phyloP scores from a whole-genome alignment of 2,113 vertebrate genomes.

The Mystacornis crossleyi region DNA sequence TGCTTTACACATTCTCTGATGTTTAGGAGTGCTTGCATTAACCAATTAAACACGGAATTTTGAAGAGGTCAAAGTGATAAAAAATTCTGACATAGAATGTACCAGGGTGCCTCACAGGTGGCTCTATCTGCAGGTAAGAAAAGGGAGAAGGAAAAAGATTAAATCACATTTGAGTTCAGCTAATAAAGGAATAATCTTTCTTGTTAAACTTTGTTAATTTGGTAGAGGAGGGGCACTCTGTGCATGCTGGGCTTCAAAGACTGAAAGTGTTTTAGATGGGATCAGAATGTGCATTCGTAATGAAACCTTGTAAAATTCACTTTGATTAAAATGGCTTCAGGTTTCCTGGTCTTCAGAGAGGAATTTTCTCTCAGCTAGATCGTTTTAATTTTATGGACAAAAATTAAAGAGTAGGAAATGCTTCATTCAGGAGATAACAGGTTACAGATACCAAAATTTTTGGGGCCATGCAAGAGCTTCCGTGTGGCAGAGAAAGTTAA shows the following conservation, averaged over 20 bases:
- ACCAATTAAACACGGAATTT: conserved; percentile 10
- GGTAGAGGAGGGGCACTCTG: not conserved
- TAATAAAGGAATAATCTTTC: not conserved
- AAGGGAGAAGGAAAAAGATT: not conserved
- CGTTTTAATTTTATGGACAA: not conserved
- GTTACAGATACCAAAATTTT: not conserved
- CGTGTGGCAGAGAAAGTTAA: not conserved
- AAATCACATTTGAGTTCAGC: not conserved
- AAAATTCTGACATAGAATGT: not conserved
- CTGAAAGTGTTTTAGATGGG: not conserved
- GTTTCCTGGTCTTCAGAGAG: not conserved
- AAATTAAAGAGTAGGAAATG: not conserved
- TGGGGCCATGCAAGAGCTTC: not conserved
- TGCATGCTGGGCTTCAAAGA: rapidly evolving
- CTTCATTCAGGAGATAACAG: not conserved
- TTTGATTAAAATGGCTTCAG: not conserved
- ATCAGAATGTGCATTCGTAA: not conserved
- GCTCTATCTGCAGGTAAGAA: not conserved
- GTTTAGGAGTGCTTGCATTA: not conserved
- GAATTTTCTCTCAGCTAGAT: not conserved
- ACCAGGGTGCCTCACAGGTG: not conserved
- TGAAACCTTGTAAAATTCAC: not conserved
- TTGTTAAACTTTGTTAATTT: not conserved
- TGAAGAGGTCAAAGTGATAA: conserved; percentile 36
- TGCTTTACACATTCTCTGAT: not conserved